These are phyloP conservation scores for Sebastes wilsoni DNA, from an alignment of 2,797 vertebrate genomes.

Conservation along the genomic window DNA sequence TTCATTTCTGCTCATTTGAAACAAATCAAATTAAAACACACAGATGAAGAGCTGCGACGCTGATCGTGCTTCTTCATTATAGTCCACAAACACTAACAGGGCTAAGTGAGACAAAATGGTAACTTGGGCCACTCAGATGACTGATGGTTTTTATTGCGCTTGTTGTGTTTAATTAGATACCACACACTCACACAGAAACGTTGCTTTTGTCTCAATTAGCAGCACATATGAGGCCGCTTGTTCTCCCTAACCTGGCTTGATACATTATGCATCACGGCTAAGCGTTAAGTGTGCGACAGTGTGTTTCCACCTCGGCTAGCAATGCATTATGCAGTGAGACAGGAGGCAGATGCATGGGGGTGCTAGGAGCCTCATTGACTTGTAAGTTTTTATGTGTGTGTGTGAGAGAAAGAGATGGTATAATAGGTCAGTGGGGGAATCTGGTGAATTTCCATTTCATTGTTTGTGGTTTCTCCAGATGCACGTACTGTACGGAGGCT, in stretches of 20 bases:
- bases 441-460: not conserved
- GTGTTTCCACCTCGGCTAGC: slow-evolving; percentile 6
- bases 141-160: not conserved
- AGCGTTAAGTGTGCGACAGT: not conserved
- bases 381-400: not conserved
- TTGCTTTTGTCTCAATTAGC: slow-evolving; percentile 33
- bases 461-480: not conserved
- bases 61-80: slow-evolving; percentile 3
- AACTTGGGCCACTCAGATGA: not conserved
- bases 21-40: slow-evolving; percentile 1
- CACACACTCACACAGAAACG: not conserved
- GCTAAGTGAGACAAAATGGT: slow-evolving; percentile 16
- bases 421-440: not conserved
- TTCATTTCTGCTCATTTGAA: not conserved
- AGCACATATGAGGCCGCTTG: slow-evolving; percentile 22
- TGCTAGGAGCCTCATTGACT: not conserved
- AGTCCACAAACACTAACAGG: not conserved
- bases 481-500: not conserved
- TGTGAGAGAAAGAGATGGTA: not conserved
- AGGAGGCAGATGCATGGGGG: slow-evolving; percentile 6
- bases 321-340: slow-evolving; percentile 37
- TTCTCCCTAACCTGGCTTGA: slow-evolving; percentile 21
- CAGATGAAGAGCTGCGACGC: not conserved
- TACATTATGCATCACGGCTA: slow-evolving; percentile 36
- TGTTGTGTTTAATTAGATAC: slow-evolving; percentile 9